Base-by-base conservation (phyloP, 1,140 invertebrate species). In the Zaprionus capensis region DNA sequence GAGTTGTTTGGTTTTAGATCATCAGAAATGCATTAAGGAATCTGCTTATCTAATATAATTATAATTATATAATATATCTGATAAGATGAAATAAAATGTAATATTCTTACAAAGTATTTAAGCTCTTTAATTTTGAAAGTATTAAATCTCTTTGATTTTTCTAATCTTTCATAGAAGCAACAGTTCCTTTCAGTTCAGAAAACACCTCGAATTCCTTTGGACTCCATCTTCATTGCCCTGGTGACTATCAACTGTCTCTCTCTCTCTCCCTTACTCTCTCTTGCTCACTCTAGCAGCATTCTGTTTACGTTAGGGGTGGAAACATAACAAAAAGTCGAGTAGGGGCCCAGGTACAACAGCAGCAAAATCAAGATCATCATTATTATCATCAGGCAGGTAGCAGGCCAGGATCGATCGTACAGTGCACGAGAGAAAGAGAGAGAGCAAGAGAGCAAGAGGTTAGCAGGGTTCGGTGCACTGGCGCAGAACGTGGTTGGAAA, bases 401-500 rank as follows among this genome's bases (percentile, higher is more conserved):
- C 51, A 22, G 22, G 2, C 38, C 41, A 31, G 56, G 70, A 71
- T 68, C 56, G 58, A 46, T 63, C 56, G 57, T 38, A 58, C 51
- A 58, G 68, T 46, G 44, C 44, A 65, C 51, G 69, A 72, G 49
- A 38, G 26, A 49, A 36, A 57, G 51, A 28, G 51, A 11, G n/a
- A 31, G 56, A 34, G 36, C 28, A 20, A 38, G 6, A 49, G 26
- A 22, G 14, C 28, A 4, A 44, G 20, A 66, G 20, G 46, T 31
- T 28, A 66, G 17, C 51, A 66, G 63, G 69, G 64, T 74, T 65
- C 71, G 72, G 74, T 90, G 84, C 84, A 90, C 84, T 85, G 67
- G 81, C 82, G 75, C 85, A 90, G 69, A 88, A 85, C 84, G 85
- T 84, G 85, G 81, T 85, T 84, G 85, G 81, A 85, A 90, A 81